Evolutionary conservation across 2,113 vertebrate species (phyloP), one percentile per base, ranked within the genome.

Genomic region (Paralichthys olivaceus): DNA sequence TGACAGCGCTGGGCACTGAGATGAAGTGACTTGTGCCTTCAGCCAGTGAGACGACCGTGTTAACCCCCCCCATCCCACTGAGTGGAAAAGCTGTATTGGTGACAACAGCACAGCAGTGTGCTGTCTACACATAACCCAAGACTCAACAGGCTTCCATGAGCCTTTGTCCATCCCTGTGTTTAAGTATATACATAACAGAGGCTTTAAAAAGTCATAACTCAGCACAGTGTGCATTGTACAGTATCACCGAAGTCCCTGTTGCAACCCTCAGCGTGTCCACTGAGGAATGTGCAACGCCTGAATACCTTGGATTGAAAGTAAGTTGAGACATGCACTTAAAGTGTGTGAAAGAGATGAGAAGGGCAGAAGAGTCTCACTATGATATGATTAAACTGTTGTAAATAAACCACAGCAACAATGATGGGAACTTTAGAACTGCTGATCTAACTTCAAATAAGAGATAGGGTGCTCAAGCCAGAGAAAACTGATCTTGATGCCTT

Each of bases 101-200:
- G 75, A 88, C 91, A 92, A 83, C 84, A 91, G 91, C 94, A 85
- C 93, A 93, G 94, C 90, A 77, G 94, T 83, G 40, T 71, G 71
- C 85, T 87, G 91, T 90, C 92, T 76, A 83, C 92, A 91, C 89
- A 90, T 62, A 81, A 80, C 53, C 77, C 29, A 43, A 67, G 84
- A 91, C 84, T 88, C 91, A 89, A 89, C 87, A 85, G 84, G 83
- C 84, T 81, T 85, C 87, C 79, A 62, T 62, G 4, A 84, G 83
- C 72, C 76, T 90, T 86, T 91, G 89, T 92, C 80, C 69, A 63
- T 88, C 76, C 70, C 69, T 60, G 59, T 78, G 69, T 85, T 81
- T 23, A 47, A 80, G 74, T 72, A 80, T 63, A 81, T 74, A 90
- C 79, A 59, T 69, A 79, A 76, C 76, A 59, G 61, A 57, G 80